A percentile compares a stretch with the other conserved stretches of the same genome.
Evolutionary conservation across 2,888 invertebrate species (phyloP).

Genomic region (Pasiphila rectangulata): DNA sequence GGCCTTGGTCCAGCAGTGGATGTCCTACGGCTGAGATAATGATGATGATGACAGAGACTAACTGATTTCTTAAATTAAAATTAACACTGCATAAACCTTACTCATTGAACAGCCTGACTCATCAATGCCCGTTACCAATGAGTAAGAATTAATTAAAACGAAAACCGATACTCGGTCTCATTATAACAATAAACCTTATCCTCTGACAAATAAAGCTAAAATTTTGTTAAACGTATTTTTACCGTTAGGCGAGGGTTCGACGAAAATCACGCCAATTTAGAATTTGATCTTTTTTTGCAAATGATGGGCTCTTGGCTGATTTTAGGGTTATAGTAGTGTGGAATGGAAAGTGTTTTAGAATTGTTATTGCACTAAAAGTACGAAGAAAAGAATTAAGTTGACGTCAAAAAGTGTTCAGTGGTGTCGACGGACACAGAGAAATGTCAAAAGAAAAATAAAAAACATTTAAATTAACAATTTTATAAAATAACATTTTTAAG

Average conservation of each 20-base stretch:
- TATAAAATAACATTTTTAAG: too few species aligned
- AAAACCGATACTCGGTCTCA: slow-evolving; percentile 50
- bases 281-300: slow-evolving; percentile 49
- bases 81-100: slow-evolving; percentile 14
- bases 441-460: too few species aligned
- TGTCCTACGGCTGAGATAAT: too few species aligned
- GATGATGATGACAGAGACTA: neutral
- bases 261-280: slow-evolving; percentile 66
- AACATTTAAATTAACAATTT: too few species aligned
- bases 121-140: slow-evolving; percentile 66
- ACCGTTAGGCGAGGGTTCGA: slow-evolving; percentile 63
- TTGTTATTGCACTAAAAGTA: neutral
- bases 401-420: too few species aligned
- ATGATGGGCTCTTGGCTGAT: slow-evolving; percentile 14
- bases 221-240: slow-evolving; percentile 24
- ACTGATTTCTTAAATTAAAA: slow-evolving; percentile 17
- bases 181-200: slow-evolving; percentile 42
- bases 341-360: neutral
- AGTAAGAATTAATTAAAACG: slow-evolving; percentile 75
- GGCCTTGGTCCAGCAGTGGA: too few species aligned
- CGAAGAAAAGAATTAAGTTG: too few species aligned
- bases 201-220: slow-evolving; percentile 41
- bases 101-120: slow-evolving; percentile 55
- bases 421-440: too few species aligned
- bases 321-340: slow-evolving; percentile 7